Base-by-base conservation (phyloP, 2,797 vertebrate species). In the Calcarius lapponicus region DNA sequence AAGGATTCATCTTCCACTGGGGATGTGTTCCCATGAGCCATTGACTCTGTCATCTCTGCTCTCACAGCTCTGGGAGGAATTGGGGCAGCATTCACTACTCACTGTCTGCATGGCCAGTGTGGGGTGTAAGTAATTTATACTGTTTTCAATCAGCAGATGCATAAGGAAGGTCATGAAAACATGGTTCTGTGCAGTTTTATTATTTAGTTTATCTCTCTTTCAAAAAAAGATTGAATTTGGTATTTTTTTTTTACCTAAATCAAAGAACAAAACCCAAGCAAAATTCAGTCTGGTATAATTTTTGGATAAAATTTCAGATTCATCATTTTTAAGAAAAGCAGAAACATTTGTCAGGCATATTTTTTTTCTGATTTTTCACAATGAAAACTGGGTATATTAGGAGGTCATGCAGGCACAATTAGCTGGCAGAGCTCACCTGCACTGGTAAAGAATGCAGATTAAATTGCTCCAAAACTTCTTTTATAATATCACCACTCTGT, bases 1-100 rank as follows among this genome's bases (percentile, higher is more conserved):
- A 57, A 76, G 28, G 48, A 53, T 71, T 28, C 2, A 21, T 61
- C 69, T 74, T 83, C 38, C 19, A 16, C 48, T 11, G 15, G 42
- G 16, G 26, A 26, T 0, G 2, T 5, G 5, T 43, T 66, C 25
- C 24, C 22, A 20, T 0, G 3, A 69, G 58, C 10, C 34, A 24
- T 2, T 0, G 4, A 6, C 45, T 42, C 31, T 54, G 47, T 47
- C 17, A 25, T 22, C 48, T 75, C n/a, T 88, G 54, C 8, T 9
- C 62, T 62, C 40, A 36, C 47, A 50, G 71, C 51, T 42, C 62
- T 1, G 2, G 25, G n/a, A 83, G 47, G 18, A 64, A 56, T 15
- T 85, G 40, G 26, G 10, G 25, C 64, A 79, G 18, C 0, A 0
- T 50, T 61, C 28, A 11, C 10, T 17, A 11, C 38, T 72, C 34